A percentile compares a stretch with the other conserved stretches of the same genome.
Conservation (phyloP, 2,113 vertebrate species). For the Zosterops hypoxanthus region DNA sequence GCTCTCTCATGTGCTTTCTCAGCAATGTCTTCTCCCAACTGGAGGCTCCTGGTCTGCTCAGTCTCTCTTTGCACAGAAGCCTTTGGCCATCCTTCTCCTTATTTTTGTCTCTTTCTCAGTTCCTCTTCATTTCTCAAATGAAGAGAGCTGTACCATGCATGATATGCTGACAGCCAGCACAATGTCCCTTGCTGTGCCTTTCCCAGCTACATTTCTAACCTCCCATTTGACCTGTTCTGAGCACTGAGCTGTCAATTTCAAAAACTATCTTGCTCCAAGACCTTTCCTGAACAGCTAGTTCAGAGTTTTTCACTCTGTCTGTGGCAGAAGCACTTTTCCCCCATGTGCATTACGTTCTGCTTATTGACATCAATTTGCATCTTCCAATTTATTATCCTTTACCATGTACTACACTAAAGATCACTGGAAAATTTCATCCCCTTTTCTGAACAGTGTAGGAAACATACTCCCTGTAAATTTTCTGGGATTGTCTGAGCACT, state of each 20-base stretch:
- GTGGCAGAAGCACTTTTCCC: background rate
- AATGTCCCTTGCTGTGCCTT: background rate
- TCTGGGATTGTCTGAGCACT: background rate
- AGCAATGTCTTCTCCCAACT: background rate
- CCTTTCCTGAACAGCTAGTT: background rate
- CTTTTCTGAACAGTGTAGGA: background rate
- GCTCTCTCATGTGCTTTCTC: background rate
- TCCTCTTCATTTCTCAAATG: background rate
- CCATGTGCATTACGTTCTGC: background rate
- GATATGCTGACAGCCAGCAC: rapidly evolving
- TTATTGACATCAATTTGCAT: background rate
- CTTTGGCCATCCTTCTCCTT: background rate
- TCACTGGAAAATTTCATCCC: background rate
- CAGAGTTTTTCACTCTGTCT: background rate
- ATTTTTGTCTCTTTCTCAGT: background rate
- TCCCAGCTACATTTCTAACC: background rate
- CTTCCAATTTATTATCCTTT: background rate
- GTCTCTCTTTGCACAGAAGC: background rate
- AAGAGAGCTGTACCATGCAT: background rate
- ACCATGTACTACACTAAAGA: background rate
- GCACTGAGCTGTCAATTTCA: background rate
- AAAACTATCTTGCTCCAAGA: background rate
- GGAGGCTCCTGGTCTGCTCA: background rate
- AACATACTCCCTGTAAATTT: background rate
- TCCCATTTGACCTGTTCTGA: background rate